These are phyloP conservation scores for Tortrix viridana DNA, from an alignment of 2,888 invertebrate species.

Conservation along the genomic window DNA sequence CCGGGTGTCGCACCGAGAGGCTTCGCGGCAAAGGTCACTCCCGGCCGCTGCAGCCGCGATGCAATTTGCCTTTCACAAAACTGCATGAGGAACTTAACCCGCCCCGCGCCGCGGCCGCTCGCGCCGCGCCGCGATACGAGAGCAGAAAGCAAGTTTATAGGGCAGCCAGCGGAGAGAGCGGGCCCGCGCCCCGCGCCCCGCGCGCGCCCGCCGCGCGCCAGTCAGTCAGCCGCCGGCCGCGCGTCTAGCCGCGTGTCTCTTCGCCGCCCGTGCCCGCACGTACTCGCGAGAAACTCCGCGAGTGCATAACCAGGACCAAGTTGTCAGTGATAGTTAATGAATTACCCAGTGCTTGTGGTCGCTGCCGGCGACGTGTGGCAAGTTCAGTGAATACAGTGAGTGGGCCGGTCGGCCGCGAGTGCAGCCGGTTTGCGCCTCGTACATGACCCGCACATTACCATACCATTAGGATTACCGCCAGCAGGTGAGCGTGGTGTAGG, in stretches of 20 bases:
- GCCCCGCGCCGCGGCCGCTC: constrained; percentile 52
- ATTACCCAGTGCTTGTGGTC: constrained; percentile 28
- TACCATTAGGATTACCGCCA: constrained; percentile 29
- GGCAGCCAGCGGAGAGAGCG: constrained; percentile 60
- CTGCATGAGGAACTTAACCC: constrained; percentile 51
- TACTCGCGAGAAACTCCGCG: constrained; percentile 53
- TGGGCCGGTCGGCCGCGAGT: constrained; percentile 4
- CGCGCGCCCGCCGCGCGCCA: constrained; percentile 39
- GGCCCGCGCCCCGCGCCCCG: constrained; percentile 46
- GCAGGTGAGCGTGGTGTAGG: constrained; percentile 26
- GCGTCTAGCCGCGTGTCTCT: constrained; percentile 36
- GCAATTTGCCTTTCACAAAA: constrained; percentile 74
- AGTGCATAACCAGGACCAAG: constrained; percentile 45
- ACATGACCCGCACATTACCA: constrained; percentile 26
- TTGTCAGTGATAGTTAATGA: constrained; percentile 45
- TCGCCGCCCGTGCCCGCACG: constrained; percentile 54
- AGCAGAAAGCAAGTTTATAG: constrained; percentile 74
- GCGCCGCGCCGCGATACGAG: constrained; percentile 52
- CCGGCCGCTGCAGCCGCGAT: constrained; percentile 40
- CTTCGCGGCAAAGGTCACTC: constrained; percentile 30
- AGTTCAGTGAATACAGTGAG: constrained; percentile 10
- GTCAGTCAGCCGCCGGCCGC: constrained; percentile 53
- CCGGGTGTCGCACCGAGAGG: constrained; percentile 4
- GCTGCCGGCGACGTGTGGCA: constrained; percentile 20
- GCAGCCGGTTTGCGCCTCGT: constrained; percentile 25